These are phyloP conservation scores for Phyllopteryx taeniolatus DNA, from an alignment of 2,113 vertebrate genomes.

Conservation along the genomic window DNA sequence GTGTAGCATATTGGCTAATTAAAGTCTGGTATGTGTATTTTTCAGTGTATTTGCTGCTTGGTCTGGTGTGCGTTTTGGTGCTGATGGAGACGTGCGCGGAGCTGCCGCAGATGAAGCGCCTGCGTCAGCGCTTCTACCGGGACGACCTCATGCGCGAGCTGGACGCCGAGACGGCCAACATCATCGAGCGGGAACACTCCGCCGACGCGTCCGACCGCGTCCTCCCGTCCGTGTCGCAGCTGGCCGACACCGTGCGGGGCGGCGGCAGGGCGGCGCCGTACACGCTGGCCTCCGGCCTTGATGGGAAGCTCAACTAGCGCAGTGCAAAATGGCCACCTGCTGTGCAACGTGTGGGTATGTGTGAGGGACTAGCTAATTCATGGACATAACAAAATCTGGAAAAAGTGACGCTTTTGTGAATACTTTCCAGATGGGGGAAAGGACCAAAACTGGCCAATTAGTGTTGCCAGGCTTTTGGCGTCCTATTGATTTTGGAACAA, in stretches of 20 bases:
- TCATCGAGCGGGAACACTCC: constrained; percentile 75
- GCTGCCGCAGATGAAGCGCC: constrained; percentile 85
- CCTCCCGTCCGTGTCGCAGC: constrained; percentile 88
- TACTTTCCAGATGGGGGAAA: too few relatives aligned
- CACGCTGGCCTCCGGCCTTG: constrained; percentile 12
- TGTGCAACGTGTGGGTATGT: not conserved
- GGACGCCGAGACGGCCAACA: constrained; percentile 80
- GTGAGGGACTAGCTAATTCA: not conserved
- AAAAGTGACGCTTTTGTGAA: too few relatives aligned
- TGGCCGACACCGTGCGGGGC: constrained; percentile 75
- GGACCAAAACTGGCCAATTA: too few relatives aligned
- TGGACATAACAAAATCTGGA: too few relatives aligned
- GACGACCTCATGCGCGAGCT: constrained; percentile 74
- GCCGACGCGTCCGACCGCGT: constrained; percentile 13
- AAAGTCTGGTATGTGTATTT: constrained; percentile 5
- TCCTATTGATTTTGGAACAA: too few relatives aligned
- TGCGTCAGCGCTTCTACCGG: constrained; percentile 85
- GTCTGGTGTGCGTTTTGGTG: constrained; percentile 87
- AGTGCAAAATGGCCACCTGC: not conserved
- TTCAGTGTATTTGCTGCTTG: constrained; percentile 87
- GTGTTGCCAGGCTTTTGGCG: too few relatives aligned
- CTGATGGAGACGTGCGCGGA: constrained; percentile 94
- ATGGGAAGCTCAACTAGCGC: not conserved
- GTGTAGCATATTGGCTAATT: not conserved
- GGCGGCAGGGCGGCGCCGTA: constrained; percentile 71